These are phyloP conservation scores for Drosophila tsacasi DNA, from an alignment of 1,140 invertebrate species.

Conservation along the genomic window DNA sequence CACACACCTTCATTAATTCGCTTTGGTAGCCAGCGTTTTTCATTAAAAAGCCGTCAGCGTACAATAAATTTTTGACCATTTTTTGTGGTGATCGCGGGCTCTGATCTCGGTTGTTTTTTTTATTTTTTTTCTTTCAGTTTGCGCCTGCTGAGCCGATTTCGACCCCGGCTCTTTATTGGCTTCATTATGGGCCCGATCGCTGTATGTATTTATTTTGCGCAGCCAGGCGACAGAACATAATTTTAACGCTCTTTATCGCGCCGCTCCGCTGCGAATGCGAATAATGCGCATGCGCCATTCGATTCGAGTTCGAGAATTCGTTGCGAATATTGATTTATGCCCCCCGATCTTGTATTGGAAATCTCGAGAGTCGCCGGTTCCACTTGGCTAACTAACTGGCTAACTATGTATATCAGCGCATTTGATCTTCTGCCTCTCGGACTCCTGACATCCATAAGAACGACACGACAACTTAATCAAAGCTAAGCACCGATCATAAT, in stretches of 20 bases:
- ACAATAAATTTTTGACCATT: constrained; percentile 77
- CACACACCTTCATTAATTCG: constrained; percentile 80
- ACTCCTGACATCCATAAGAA: constrained; percentile 44
- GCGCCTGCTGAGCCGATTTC: constrained; percentile 69
- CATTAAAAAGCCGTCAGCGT: constrained; percentile 83
- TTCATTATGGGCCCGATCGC: constrained; percentile 71
- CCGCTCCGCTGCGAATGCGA: constrained; percentile 69
- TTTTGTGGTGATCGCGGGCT: constrained; percentile 30
- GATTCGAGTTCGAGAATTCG: constrained; percentile 34
- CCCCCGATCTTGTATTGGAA: constrained; percentile 5
- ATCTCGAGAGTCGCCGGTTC: constrained; percentile 15
- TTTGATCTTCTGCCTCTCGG: constrained; percentile 36
- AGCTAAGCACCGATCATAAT: constrained; percentile 63
- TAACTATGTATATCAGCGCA: constrained; percentile 47
- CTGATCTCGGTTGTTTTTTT: constrained; percentile 30
- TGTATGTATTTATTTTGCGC: constrained; percentile 76
- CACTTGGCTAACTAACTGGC: constrained; percentile 6
- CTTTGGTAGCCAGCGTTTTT: constrained; percentile 80
- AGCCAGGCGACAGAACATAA: constrained; percentile 79
- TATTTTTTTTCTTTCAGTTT: constrained; percentile 66
- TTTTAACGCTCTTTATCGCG: constrained; percentile 79
- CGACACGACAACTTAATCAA: constrained; percentile 72
- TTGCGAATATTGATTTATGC: constrained; percentile 75
- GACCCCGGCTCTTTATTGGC: constrained; percentile 64
- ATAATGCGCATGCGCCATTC: constrained; percentile 43